Evolutionary conservation across 1,140 invertebrate species (phyloP).

Genomic region (Ceratoteleas bidentatus): DNA sequence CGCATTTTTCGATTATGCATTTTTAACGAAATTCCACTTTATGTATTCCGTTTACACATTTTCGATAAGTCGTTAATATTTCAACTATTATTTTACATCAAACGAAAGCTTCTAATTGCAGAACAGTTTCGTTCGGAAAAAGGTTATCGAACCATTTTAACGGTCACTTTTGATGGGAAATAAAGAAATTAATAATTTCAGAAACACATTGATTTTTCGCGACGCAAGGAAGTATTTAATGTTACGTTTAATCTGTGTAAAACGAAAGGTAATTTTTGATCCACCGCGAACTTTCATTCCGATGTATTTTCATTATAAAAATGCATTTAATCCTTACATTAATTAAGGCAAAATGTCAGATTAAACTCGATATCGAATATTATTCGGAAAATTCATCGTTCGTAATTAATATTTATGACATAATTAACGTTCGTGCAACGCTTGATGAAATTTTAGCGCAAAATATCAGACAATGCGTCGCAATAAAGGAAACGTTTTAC

Average conservation of each 20-base stretch:
- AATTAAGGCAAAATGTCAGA: neutral
- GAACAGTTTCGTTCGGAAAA: neutral
- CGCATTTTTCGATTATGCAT: constrained; percentile 3
- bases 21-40: constrained; percentile 3
- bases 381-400: neutral
- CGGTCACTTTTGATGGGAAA: neutral
- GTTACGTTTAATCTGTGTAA: neutral
- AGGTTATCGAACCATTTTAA: no score
- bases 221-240: neutral
- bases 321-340: neutral
- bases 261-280: neutral
- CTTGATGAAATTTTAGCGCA: no score
- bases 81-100: constrained; percentile 15
- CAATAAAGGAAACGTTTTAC: no score
- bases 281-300: neutral
- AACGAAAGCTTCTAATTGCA: neutral
- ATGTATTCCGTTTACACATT: constrained; percentile 5
- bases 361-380: neutral
- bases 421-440: neutral
- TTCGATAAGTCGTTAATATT: constrained; percentile 16
- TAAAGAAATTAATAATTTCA: neutral
- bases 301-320: neutral
- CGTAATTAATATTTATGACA: neutral
- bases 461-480: no score
- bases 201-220: neutral